A percentile compares a stretch with the other conserved stretches of the same genome.
phyloP scores from a whole-genome alignment of 2,113 vertebrate species.

The Caranx melampygus region DNA sequence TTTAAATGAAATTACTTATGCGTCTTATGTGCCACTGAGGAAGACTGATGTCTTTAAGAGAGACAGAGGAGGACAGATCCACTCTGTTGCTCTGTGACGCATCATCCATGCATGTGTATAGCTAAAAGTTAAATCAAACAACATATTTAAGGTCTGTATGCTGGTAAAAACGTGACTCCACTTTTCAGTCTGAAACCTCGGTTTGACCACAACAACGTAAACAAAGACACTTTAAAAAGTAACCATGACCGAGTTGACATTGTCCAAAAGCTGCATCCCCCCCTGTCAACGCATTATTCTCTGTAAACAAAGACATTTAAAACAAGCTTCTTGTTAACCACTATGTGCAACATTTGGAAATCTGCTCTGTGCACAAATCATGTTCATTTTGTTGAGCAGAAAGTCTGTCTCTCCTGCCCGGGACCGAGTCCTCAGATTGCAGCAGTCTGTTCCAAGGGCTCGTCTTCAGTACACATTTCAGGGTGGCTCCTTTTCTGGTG shows the following conservation, averaged over 20 bases:
- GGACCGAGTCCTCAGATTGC: neutral
- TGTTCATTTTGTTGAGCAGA: neutral
- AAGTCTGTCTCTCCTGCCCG: neutral
- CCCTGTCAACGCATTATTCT: neutral
- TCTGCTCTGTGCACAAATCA: neutral
- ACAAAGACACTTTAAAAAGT: neutral
- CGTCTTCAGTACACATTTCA: constrained; percentile 43
- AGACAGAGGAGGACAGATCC: neutral
- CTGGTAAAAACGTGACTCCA: neutral
- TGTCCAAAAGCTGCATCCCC: neutral
- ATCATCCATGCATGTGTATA: neutral
- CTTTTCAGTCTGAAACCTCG: neutral
- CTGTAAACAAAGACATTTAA: neutral
- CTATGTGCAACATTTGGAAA: neutral
- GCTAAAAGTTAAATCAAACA: neutral
- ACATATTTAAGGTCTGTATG: neutral
- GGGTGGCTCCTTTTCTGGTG: constrained; percentile 80
- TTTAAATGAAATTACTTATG: too few relatives aligned
- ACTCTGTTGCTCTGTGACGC: neutral
- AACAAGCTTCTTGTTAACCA: neutral
- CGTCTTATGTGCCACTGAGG: too few relatives aligned
- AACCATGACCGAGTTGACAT: neutral
- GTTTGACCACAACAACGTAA: neutral
- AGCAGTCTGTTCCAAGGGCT: constrained; percentile 1
- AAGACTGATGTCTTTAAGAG: too few relatives aligned